Conservation (phyloP, 2,113 vertebrate species). For the Trichomycterus rosablanca region DNA sequence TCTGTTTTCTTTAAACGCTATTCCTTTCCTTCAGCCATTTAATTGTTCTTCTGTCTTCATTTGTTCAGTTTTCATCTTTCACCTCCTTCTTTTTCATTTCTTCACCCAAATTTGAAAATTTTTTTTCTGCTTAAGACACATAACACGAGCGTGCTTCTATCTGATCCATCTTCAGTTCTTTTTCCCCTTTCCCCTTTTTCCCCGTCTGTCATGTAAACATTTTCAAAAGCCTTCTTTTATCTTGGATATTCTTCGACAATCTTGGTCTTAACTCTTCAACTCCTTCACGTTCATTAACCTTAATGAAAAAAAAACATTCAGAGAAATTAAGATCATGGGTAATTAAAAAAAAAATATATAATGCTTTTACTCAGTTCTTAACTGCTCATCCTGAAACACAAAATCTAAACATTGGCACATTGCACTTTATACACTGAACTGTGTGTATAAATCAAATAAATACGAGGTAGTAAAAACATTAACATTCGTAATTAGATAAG, state of each 20-base stretch:
- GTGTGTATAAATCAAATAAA: no score
- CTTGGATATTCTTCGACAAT: conserved; percentile 98
- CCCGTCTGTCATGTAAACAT: conserved; percentile 97
- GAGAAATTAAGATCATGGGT: conserved; percentile 93
- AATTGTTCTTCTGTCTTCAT: conserved; percentile 98
- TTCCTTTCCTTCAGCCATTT: conserved; percentile 90
- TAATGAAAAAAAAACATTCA: conserved; percentile 99
- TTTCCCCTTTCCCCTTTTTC: conserved; percentile 94
- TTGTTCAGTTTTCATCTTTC: conserved; percentile 86
- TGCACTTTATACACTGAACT: no score
- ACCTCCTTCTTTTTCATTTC: conserved; percentile 89
- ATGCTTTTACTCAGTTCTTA: conserved; percentile 10
- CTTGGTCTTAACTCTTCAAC: conserved; percentile 99
- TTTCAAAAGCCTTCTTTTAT: conserved; percentile 99
- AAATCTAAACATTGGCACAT: neutral
- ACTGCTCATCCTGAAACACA: conserved; percentile 47
- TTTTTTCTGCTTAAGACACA: conserved; percentile 73
- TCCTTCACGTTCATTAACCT: conserved; percentile 98
- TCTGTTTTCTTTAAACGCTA: conserved; percentile 98
- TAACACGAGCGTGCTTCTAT: conserved; percentile 93
- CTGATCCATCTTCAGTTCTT: conserved; percentile 95
- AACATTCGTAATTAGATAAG: no score
- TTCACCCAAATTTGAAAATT: conserved; percentile 90
- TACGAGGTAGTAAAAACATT: no score
- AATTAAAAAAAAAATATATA: conserved; percentile 20